These are phyloP conservation scores for Lutraria rhynchaena DNA, from an alignment of 1,140 invertebrate species.

Conservation along the genomic window DNA sequence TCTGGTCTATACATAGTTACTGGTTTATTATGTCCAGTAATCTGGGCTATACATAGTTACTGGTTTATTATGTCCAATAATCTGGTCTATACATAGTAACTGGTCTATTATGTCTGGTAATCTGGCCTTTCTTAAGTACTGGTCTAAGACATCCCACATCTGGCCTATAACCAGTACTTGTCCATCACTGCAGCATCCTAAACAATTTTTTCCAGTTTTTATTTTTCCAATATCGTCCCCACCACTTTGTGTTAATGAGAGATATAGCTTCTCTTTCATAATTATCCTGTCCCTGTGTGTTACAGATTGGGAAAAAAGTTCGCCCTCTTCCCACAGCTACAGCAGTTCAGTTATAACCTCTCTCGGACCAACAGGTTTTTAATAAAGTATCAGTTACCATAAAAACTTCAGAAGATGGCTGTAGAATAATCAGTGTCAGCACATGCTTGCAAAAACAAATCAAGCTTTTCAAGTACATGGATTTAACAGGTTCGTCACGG, in stretches of 20 bases:
- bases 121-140: too few relatives aligned
- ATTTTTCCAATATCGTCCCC: constrained; percentile 41
- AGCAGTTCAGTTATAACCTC: constrained; percentile 34
- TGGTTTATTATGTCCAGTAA: too few relatives aligned
- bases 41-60: too few relatives aligned
- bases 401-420: constrained; percentile 13
- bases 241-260: constrained; percentile 56
- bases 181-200: constrained; percentile 11
- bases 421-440: constrained; percentile 13
- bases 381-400: not conserved
- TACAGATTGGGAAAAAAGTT: constrained; percentile 29
- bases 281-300: constrained; percentile 30
- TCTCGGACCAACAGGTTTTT: constrained; percentile 39
- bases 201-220: constrained; percentile 34
- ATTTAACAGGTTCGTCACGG: constrained; percentile 33
- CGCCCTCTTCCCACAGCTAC: not conserved
- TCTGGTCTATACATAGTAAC: too few relatives aligned
- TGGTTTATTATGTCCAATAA: too few relatives aligned
- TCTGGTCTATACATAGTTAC: too few relatives aligned
- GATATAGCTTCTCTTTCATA: constrained; percentile 34
- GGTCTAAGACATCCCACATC: too few relatives aligned
- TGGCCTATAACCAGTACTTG: too few relatives aligned
- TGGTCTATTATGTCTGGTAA: too few relatives aligned
- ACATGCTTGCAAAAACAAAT: constrained; percentile 14
- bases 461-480: not conserved